Base-by-base conservation (phyloP, 2,113 vertebrate species). In the Thinocorus orbignyianus region DNA sequence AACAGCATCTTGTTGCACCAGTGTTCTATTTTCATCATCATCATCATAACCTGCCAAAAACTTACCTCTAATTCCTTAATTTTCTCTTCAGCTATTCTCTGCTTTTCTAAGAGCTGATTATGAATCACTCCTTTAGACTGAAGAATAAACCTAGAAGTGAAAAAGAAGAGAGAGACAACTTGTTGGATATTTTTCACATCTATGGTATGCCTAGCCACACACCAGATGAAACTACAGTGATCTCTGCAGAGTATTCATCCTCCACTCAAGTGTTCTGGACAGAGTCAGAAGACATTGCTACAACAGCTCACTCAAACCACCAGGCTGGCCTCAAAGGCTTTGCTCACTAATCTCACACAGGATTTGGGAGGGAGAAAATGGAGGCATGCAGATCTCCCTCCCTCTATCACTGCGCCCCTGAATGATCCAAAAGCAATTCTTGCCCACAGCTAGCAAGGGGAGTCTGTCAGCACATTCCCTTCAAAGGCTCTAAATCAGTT, bases 41-140 rank as follows among this genome's bases (percentile, higher is more conserved):
- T 79, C 76, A 81, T 37, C 65, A 64, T 79, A 76, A 86, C 46
- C 85, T 54, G 91, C 10, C 82, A 71, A 92, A 95, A 89, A 95
- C 97, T 95, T 98, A 99, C 99, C 98, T 99, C 99, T 28, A 99
- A 97, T 91, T 99, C 99, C 88, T 99, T 99, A 89, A 99, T 99
- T 96, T 99, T 99, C 97, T 99, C 99, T 87, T 99, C 98, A 0
- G 99, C 99, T n/a, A 98, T 98, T 94, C 98, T 99, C 98, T 99
- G 99, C 97, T 99, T 99, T 92, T 99, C 99, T 77, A 96, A 97
- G 60, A 99, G 98, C 91, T 99, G 99, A 84, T 97, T 98, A n/a
- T 99, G 98, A 97, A 99, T 99, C 66, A 98, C 98, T 92, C 98
- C 98, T 97, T 99, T 99, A 24, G 99, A 98, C 76, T 99, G 99